Percentiles rank a stretch among this genome's conserved stretches.
These are phyloP conservation scores for Cricetomys ansorgei DNA, from an alignment of 2,113 vertebrate species.

Conservation along the genomic window DNA sequence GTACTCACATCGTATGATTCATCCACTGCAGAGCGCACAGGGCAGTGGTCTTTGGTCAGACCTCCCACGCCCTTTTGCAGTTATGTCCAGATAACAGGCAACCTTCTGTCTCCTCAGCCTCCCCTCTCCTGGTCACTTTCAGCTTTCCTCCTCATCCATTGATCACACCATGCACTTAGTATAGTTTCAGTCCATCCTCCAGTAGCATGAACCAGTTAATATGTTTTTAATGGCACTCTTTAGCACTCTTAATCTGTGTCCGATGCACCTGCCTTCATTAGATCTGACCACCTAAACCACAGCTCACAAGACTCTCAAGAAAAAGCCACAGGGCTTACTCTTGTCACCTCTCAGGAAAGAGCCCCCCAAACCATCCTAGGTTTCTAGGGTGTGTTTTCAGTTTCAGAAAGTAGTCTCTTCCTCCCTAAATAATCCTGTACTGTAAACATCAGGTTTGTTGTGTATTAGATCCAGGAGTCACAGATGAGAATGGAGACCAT, in stretches of 20 bases:
- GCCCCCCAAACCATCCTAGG: neutral
- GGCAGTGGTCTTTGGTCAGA: neutral
- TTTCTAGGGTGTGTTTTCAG: neutral
- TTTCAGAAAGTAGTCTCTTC: neutral
- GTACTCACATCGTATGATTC: neutral
- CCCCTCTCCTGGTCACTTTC: rapidly evolving
- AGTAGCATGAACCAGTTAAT: rapidly evolving
- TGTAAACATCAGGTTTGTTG: neutral
- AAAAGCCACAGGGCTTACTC: neutral
- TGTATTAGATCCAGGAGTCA: neutral
- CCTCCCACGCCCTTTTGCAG: rapidly evolving
- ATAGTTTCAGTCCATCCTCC: neutral
- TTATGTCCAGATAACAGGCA: neutral
- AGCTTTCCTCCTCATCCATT: too few relatives aligned
- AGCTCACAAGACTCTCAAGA: neutral
- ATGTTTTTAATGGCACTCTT: neutral
- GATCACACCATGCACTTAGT: rapidly evolving
- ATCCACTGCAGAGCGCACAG: neutral
- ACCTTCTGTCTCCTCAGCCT: rapidly evolving
- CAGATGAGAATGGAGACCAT: neutral
- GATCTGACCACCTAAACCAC: too few relatives aligned
- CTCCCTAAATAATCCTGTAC: neutral
- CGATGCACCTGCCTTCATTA: neutral
- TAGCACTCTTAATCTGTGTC: neutral
- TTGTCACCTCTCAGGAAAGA: neutral